Base-by-base conservation (phyloP, 1,140 invertebrate genomes). In the Eupristina koningsbergeri region DNA sequence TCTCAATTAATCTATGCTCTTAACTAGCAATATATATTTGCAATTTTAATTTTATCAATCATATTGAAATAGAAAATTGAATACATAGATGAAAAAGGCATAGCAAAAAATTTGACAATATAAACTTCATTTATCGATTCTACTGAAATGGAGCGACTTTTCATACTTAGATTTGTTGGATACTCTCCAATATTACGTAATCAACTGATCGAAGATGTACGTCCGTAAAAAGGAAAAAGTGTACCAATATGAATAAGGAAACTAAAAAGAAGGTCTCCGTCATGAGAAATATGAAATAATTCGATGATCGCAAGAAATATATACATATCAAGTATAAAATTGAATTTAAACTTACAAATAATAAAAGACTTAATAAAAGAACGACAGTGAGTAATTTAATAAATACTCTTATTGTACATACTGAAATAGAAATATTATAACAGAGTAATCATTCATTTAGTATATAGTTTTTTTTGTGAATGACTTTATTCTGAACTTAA, bases 181-280 rank as follows among this genome's bases (percentile, higher is more conserved):
- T 85, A 75, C 36, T 63, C 79, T 86, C 87, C 86, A 87, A 83
- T 73, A 67, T 78, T 80, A 45, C 84, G 83, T 86, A 86, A 87
- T 87, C 85, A 87, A 88, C 85, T 87, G 86, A 87, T 87, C 85
- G 86, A 86, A 87, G 83, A 87, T 87, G 84, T 86, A 85, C 83
- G 50, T 84, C 83, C 47, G 58, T 9, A 17, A 85, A 76, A 81
- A 74, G 74, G 47, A 82, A 41, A 69, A 81, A 41, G 50, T n/a
- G 77, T 81, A 78, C 1, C 50, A 17, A 61, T 29, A 69, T 82
- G 81, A 82, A 85, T 64, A 86, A 74, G 61, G 47, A 85, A 61
- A 3, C 58, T 84, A 84, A 80, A 75, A 84, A 85, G 83, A 82
- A 58, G 64, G 84, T 74, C 76, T 41, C 47, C 9, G 64, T n/a